Base-by-base conservation (phyloP, 2,888 invertebrate genomes). In the Heliconius aoede region DNA sequence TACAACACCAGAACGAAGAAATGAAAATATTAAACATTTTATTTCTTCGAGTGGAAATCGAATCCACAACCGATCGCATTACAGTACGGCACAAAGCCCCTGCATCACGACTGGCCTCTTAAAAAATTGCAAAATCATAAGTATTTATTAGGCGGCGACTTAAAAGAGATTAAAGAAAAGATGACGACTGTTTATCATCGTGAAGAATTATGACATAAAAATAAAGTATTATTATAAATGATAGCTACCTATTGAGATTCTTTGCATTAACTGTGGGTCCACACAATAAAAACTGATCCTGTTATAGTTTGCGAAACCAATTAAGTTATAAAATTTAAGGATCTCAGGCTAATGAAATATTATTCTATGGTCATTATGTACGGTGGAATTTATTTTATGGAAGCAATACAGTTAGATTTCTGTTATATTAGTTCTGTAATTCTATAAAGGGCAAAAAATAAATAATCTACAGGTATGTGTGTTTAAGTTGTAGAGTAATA, bases 271-370 rank as follows among this genome's bases (percentile, higher is more conserved):
- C 87, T 24, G 87, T 86, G 86, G 86, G 84, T 83, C n/a, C n/a
- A 83, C 81, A 86, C 85, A 86, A 89, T 93, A 94, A 93, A 92
- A 93, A 91, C 86, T 86, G 88, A 89, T 87, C 86, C 89, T 88
- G 91, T 90, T 92, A 91, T 91, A 92, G 89, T 92, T 93, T 91
- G 91, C 93, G 86, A 92, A 88, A 86, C 89, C 90, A 90, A 94
- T 94, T 93, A 94, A 90, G 92, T 89, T 90, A 90, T 94, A 91
- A 94, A 94, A 90, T 87, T 91, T 88, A 90, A 89, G 89, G 88
- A 88, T 86, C 88, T 87, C 89, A 87, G 89, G 89, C 89, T 89
- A 91, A 93, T 92, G 90, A 91, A 92, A 92, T 92, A 91, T 91
- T 89, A 88, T 87, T 87, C 87, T 88, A 86, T 87, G 87, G 89